Percentiles rank a stretch among this genome's conserved stretches.
phyloP scores from a whole-genome alignment of 2,888 invertebrate species.

The Ophion ventricosus region DNA sequence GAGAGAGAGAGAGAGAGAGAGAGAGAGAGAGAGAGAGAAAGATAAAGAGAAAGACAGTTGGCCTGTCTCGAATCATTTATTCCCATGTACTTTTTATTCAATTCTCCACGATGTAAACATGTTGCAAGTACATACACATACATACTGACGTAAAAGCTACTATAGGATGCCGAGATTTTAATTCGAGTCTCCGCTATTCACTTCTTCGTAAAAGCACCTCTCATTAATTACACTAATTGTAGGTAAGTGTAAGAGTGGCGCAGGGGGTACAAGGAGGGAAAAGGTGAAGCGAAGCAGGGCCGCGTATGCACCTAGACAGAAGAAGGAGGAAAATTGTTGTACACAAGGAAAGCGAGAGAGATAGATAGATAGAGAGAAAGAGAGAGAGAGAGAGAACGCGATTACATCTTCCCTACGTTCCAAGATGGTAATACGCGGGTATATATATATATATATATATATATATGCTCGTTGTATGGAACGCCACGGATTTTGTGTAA shows the following conservation, averaged over 20 bases:
- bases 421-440: slow-evolving; percentile 22
- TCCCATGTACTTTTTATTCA: too few species aligned
- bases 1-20: too few species aligned
- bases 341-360: too few species aligned
- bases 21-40: too few species aligned
- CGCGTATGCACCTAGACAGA: slow-evolving; percentile 3
- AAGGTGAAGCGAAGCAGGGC: slow-evolving; percentile 32
- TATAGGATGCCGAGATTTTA: slow-evolving; percentile 30
- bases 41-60: too few species aligned
- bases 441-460: not conserved
- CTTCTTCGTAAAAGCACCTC: slow-evolving; percentile 43
- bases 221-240: slow-evolving; percentile 60
- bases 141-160: not conserved
- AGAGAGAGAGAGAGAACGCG: slow-evolving; percentile 1
- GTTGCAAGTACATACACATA: too few species aligned
- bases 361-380: too few species aligned
- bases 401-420: slow-evolving; percentile 57
- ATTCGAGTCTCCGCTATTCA: slow-evolving; percentile 47
- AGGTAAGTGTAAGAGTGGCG: slow-evolving; percentile 35
- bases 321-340: slow-evolving; percentile 35
- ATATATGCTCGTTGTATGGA: slow-evolving; percentile 6
- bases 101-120: too few species aligned
- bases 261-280: slow-evolving; percentile 2
- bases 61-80: too few species aligned
- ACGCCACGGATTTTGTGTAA: slow-evolving; percentile 2